Percentiles rank a stretch among this genome's conserved stretches.
Evolutionary conservation across 2,888 invertebrate species (phyloP).

Genomic region (Pecten maximus): DNA sequence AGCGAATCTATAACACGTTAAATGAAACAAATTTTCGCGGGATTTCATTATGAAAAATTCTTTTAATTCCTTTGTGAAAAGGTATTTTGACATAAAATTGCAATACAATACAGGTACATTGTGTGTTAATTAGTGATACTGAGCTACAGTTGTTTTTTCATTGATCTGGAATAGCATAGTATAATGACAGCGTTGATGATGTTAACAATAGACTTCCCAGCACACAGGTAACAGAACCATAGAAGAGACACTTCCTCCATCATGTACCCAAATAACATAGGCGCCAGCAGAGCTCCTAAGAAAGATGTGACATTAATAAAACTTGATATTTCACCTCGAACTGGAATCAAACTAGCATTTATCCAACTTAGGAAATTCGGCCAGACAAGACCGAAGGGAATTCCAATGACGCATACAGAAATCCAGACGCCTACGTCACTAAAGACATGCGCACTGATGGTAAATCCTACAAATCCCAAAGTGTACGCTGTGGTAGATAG

Average conservation of each 20-base stretch:
- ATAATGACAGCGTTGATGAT: neutral
- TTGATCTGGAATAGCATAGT: neutral
- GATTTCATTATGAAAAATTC: no score
- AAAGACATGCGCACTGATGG: neutral
- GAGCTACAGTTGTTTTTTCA: neutral
- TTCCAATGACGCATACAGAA: neutral
- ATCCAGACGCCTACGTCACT: neutral
- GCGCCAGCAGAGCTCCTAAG: neutral
- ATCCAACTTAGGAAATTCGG: constrained; percentile 28
- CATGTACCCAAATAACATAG: neutral
- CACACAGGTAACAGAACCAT: neutral
- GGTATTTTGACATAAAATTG: no score
- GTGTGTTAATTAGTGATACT: no score
- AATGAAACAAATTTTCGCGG: no score
- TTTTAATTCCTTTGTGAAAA: no score
- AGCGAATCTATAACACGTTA: no score
- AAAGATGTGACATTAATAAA: neutral
- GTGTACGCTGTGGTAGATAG: neutral
- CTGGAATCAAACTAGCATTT: constrained; percentile 16
- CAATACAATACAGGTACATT: no score
- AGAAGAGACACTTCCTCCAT: neutral
- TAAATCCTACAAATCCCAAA: neutral
- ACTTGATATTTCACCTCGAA: neutral
- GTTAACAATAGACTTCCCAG: neutral
- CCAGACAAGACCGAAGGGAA: neutral